phyloP scores from a whole-genome alignment of 1,140 invertebrate genomes.

The Drosophila varians region DNA sequence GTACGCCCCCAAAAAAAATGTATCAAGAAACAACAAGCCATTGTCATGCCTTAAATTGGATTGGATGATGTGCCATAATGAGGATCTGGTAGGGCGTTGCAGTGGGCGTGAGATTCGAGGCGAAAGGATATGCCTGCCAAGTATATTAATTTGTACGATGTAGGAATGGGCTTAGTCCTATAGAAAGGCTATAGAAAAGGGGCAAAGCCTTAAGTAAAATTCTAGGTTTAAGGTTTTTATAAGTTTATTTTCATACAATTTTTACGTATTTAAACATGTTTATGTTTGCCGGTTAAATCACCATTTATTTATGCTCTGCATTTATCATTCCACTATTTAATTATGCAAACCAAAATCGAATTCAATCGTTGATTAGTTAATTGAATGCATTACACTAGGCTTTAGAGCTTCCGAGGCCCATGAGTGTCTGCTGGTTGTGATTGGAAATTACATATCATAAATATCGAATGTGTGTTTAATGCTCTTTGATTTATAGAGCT shows the following conservation, averaged over 20 bases:
- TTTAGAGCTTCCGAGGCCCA: constrained; percentile 7
- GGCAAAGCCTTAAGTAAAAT: too few relatives aligned
- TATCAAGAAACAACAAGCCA: constrained; percentile 57
- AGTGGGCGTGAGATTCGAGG: not conserved
- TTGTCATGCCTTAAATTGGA: constrained; percentile 63
- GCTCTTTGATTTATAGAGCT: not conserved
- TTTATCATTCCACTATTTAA: not conserved
- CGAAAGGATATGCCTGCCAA: constrained; percentile 3
- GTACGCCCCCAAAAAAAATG: constrained; percentile 35
- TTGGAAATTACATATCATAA: not conserved
- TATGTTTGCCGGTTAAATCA: too few relatives aligned
- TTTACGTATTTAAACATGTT: too few relatives aligned
- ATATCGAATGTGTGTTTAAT: constrained; percentile 2
- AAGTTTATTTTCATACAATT: not conserved
- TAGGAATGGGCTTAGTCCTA: too few relatives aligned
- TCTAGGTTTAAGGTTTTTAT: not conserved
- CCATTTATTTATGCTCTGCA: not conserved
- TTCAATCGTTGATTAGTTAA: constrained; percentile 6
- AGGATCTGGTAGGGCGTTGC: constrained; percentile 26
- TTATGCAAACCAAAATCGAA: constrained; percentile 4
- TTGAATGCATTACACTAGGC: constrained; percentile 1
- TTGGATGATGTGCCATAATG: constrained; percentile 80
- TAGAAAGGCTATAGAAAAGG: too few relatives aligned
- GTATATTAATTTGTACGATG: constrained; percentile 17
- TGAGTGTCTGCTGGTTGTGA: not conserved